phyloP scores from a whole-genome alignment of 2,113 vertebrate species.

The Thunnus thynnus region DNA sequence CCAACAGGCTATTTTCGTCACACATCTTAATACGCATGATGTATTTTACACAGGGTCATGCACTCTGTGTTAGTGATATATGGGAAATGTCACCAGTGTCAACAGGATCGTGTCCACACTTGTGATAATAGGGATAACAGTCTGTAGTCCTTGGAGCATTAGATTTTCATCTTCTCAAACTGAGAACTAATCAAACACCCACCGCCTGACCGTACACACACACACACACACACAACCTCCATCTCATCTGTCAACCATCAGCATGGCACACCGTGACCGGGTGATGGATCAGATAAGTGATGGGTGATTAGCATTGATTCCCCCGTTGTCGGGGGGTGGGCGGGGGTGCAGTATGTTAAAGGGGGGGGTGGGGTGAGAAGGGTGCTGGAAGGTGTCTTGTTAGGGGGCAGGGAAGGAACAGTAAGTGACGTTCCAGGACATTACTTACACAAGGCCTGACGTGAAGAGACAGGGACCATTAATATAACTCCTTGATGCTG shows the following conservation, averaged over 20 bases:
- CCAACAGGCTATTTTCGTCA: neutral
- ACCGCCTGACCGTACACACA: slow-evolving; percentile 6
- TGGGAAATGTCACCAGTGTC: slow-evolving; percentile 31
- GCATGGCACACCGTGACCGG: neutral
- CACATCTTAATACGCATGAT: neutral
- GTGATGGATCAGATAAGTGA: slow-evolving; percentile 40
- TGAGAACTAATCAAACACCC: slow-evolving; percentile 15
- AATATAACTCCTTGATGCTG: slow-evolving; percentile 30
- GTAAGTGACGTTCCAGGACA: slow-evolving; percentile 40
- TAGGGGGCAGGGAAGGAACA: slow-evolving; percentile 8
- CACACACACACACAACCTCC: slow-evolving; percentile 10
- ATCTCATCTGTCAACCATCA: slow-evolving; percentile 35
- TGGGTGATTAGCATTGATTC: slow-evolving; percentile 37
- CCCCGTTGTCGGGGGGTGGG: slow-evolving; percentile 3
- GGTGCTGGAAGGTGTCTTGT: slow-evolving; percentile 16
- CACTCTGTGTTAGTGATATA: slow-evolving; percentile 16
- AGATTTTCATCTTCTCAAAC: slow-evolving; percentile 14
- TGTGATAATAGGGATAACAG: neutral
- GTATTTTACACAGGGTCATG: slow-evolving; percentile 3
- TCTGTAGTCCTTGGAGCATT: neutral
- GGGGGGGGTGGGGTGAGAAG: neutral
- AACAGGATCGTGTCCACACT: neutral
- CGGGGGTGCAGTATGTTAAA: neutral
- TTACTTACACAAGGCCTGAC: slow-evolving; percentile 46
- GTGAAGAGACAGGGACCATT: slow-evolving; percentile 33